Evolutionary conservation across 2,113 vertebrate genomes (phyloP), one percentile per base, ranked within the genome.

Genomic region (Scalopus aquaticus): DNA sequence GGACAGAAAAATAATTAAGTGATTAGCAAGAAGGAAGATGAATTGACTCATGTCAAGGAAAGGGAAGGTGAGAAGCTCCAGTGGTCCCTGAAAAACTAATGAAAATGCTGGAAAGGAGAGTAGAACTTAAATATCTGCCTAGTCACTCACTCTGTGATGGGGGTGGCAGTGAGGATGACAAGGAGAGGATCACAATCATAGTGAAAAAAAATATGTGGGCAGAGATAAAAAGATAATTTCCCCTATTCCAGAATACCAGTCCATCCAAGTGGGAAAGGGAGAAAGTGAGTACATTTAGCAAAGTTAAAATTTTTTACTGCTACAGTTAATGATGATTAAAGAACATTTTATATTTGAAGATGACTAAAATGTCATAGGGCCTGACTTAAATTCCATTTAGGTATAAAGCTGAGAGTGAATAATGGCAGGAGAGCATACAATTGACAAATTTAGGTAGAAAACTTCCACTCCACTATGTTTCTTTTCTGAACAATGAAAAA

Each of bases 401-500:
- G 22, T 79, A 67, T 54, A 76, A 92, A 56, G 54, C 26, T 92
- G 51, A 51, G 6, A 86, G 22, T 72, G 62, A 72, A 58, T 72
- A 77, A 81, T 58, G 15, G 32, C 19, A 92, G 9, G 1, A 22
- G 15, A 37, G 37, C 49, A 9, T 65, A 10, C 30, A 78, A 46
- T 5, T 26, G 32, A n/a, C 10, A 74, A n/a, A 13, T 42, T 81
- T 42, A 58, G 73, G 19, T 77, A 7, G 46, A 77, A 85, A 85
- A 70, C 35, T 49, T 35, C 42, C 0, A 69, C 12, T 16, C 20
- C 3, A 54, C 6, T n/a, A n/a, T 64, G 12, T 54, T 86, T 24
- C 37, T 96, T 94, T n/a, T n/a, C 19, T 49, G 30, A 56, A 70
- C 19, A 65, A 20, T 54, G 24, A 74, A 85, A 88, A 65, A 30